Base-by-base conservation (phyloP, 2,113 vertebrate genomes). In the Argyrosomus japonicus region DNA sequence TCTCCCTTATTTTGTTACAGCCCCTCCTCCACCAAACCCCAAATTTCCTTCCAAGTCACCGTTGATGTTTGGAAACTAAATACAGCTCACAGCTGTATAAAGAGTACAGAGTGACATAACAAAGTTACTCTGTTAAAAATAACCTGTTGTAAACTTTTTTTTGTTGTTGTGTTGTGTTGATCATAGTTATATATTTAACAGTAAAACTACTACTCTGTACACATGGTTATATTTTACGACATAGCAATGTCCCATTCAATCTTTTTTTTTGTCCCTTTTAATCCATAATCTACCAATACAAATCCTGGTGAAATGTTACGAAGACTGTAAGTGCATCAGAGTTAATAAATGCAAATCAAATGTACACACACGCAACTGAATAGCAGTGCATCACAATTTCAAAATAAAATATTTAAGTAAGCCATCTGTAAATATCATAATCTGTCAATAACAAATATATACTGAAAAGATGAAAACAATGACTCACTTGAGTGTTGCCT, bases 51-150 rank as follows among this genome's bases (percentile, higher is more conserved):
- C 14, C 40, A 63, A 40, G 71, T 70, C 50, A 70, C 13, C 23
- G 15, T 10, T 68, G 10, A 68, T 75, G 4, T 75, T 69, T 77
- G 47, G 36, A 67, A 57, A 67, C 36, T 56, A 29, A 77, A 57
- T 61, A 76, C 51, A 65, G 61, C 13, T 77, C 2, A 48, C 36
- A 67, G 50, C 45, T 74, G 56, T 70, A 36, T 63, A 47, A 62
- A 9, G 32, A 62, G 36, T 19, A 48, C 14, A 63, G 13, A 25
- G 19, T 57, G 27, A 57, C 51, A 40, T 56, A 32, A 64, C 4
- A 45, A n/a, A 23, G 32, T 58, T 6, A 50, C 17, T 65, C 18
- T 40, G 27, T 56, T 69, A 50, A 58, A 82, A n/a, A 12, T 43
- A 43, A 43, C 57, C 2, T 1, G 5, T 25, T 53, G 12, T 43